These are phyloP conservation scores for Girardinus metallicus DNA, from an alignment of 2,797 vertebrate genomes.

Conservation along the genomic window DNA sequence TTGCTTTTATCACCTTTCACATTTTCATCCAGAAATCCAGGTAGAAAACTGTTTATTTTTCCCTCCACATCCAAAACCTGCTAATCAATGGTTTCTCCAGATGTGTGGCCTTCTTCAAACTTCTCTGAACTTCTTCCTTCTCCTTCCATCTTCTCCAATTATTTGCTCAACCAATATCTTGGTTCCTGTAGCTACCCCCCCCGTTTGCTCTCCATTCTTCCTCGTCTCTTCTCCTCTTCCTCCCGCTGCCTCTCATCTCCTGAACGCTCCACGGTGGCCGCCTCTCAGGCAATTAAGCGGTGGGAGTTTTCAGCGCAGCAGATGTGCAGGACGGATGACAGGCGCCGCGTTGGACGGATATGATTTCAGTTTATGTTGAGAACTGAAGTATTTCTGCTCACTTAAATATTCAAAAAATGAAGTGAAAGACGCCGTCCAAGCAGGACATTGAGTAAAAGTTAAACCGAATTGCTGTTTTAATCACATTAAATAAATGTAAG, in stretches of 20 bases:
- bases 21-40: constrained; percentile 9
- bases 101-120: constrained; percentile 29
- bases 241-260: constrained; percentile 55
- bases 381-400: neutral
- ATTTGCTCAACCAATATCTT: constrained; percentile 1
- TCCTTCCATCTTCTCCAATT: neutral
- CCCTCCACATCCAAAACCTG: constrained; percentile 22
- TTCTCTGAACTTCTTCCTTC: constrained; percentile 4
- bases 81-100: constrained; percentile 48
- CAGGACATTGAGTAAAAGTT: neutral
- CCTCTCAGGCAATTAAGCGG: constrained; percentile 74
- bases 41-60: constrained; percentile 37
- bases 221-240: constrained; percentile 12
- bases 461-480: neutral
- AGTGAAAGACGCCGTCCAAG: neutral
- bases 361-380: constrained; percentile 30
- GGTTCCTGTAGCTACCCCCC: neutral
- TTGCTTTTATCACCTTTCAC: constrained; percentile 10
- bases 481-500: neutral
- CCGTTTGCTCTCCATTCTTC: neutral
- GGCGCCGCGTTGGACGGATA: constrained; percentile 30
- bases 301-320: constrained; percentile 72
- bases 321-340: constrained; percentile 64
- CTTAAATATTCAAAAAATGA: neutral
- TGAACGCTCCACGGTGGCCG: constrained; percentile 49